Base-by-base conservation (phyloP, 1,140 invertebrate species). In the Pissodes strobi region DNA sequence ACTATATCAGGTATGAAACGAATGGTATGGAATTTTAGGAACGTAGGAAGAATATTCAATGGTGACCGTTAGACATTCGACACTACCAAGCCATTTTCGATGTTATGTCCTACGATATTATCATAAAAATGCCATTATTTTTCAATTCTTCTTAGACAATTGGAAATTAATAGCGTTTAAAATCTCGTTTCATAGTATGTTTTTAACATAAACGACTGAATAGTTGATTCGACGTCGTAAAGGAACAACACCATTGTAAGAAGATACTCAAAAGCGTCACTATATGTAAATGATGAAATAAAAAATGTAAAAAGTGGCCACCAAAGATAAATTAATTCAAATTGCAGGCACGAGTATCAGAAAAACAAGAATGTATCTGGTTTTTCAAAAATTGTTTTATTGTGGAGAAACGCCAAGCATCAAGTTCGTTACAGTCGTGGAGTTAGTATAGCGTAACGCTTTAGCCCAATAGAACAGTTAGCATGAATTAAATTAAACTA, bases 301-400 rank as follows among this genome's bases (percentile, higher is more conserved):
- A 57, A 57, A 53, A 57, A 57, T 45, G 53, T 41, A 57, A 43
- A 27, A 57, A 57, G 53, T 57, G 53, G 45, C 53, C 53, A 57
- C 53, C 53, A 21, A 57, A 57, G 53, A 45, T 57, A 57, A 57
- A 45, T 57, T 57, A 57, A 57, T 57, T 57, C 53, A n/a, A 57
- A 57, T 57, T 57, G 19, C 19, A 34, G 37, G 19, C 53, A 43
- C 38, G 53, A 38, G 25, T 27, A 49, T 49, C n/a, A 5, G 25
- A 27, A 27, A 27, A 27, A 27, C 25, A 27, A 3, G 25, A 27
- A 27, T n/a, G n/a, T n/a, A n/a, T n/a, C n/a, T n/a, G n/a, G n/a
- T n/a, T n/a, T n/a, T n/a, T n/a, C n/a, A n/a, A n/a, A n/a, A n/a
- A n/a, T n/a, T n/a, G n/a, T n/a, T n/a, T n/a, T n/a, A n/a, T n/a